phyloP scores from a whole-genome alignment of 2,113 vertebrate species.

The Scalopus aquaticus region DNA sequence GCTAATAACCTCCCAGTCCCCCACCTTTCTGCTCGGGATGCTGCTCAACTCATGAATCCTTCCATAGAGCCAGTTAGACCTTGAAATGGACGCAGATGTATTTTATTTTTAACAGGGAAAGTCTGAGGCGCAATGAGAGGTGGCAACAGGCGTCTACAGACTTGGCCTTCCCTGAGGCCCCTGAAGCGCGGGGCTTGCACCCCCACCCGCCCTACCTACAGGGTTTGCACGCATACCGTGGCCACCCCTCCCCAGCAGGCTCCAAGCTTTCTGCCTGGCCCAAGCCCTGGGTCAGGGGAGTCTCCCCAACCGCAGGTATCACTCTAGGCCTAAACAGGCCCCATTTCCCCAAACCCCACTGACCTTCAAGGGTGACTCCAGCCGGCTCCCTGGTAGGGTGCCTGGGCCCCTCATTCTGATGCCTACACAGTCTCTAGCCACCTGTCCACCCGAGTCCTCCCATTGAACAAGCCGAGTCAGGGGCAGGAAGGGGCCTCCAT shows the following conservation, averaged over 20 bases:
- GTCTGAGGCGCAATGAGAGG: not conserved
- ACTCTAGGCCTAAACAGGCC: not conserved
- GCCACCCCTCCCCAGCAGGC: not conserved
- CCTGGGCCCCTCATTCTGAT: not conserved
- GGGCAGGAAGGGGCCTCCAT: conserved; percentile 21
- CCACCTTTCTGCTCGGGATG: not conserved
- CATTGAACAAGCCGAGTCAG: not conserved
- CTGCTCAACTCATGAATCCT: not conserved
- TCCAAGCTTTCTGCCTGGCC: not conserved
- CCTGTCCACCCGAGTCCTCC: not conserved
- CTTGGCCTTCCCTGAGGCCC: no score
- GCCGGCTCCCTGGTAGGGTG: not conserved
- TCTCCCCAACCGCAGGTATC: not conserved
- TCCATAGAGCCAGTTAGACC: not conserved
- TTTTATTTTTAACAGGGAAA: not conserved
- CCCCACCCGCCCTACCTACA: rapidly evolving
- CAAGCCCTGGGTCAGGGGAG: not conserved
- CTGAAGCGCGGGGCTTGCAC: not conserved
- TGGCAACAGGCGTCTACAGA: not conserved
- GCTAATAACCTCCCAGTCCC: not conserved
- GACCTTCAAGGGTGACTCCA: not conserved
- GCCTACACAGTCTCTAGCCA: not conserved
- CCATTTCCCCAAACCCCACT: no score
- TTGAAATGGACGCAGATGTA: not conserved
- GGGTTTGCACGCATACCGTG: not conserved